These are phyloP conservation scores for Falco biarmicus DNA, from an alignment of 2,797 vertebrate species.

Conservation along the genomic window DNA sequence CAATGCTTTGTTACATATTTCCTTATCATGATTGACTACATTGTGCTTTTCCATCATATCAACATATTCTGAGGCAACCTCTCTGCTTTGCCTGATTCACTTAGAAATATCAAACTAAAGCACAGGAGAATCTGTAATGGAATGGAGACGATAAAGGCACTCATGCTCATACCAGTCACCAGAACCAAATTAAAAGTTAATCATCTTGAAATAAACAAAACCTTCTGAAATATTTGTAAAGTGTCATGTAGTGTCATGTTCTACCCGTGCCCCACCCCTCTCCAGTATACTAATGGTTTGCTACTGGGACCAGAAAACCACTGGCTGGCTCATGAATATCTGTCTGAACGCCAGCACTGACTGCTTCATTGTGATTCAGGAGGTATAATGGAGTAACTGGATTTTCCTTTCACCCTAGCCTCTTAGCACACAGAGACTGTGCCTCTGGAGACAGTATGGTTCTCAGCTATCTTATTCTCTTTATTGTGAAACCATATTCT, in stretches of 20 bases:
- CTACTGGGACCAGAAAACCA: not conserved
- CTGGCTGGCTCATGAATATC: not conserved
- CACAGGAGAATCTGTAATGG: not conserved
- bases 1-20: not conserved
- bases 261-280: not conserved
- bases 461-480: not conserved
- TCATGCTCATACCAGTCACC: not conserved
- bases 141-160: not conserved
- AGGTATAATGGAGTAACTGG: not conserved
- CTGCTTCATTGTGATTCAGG: constrained; percentile 35
- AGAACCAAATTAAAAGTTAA: not conserved
- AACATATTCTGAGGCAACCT: not conserved
- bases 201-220: not conserved
- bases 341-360: constrained; percentile 11
- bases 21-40: not conserved
- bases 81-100: not conserved
- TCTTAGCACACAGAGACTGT: not conserved
- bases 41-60: not conserved
- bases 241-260: not conserved
- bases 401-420: not conserved
- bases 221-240: not conserved
- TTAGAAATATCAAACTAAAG: not conserved
- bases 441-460: not conserved
- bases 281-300: not conserved
- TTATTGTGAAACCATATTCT: not conserved